Base-by-base conservation (phyloP, 2,888 invertebrate genomes). In the Phyllotreta cruciferae region DNA sequence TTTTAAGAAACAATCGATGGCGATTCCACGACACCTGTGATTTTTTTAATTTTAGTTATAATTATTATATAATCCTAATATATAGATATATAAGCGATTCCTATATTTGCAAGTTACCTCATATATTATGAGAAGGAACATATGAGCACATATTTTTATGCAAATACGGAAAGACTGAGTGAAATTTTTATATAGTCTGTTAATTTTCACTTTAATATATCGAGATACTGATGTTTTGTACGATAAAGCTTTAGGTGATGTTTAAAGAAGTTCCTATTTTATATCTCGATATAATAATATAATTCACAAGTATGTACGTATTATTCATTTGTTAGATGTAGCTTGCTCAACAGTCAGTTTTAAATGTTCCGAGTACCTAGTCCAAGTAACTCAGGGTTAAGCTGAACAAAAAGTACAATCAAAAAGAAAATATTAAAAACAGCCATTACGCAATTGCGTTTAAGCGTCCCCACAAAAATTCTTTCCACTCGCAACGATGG, bases 131-230 rank as follows among this genome's bases (percentile, higher is more conserved):
- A 75, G 69, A 69, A 61, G 80, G 78, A 75, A 77, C 78, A 79
- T 78, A 80, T 80, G 79, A 81, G 81, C 80, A 82, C 81, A 81
- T 81, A 82, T 82, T 82, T 82, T 81, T 81, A 82, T 80, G 81
- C 81, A 82, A 81, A 81, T 81, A 82, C 82, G 82, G 82, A 82
- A 83, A 83, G 83, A 83, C 83, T 83, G 83, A 83, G 82, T 82
- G 82, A 82, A 82, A 81, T 79, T 80, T 74, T 81, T 81, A 81
- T 81, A 81, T 81, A 81, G 81, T 81, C 80, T 81, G 82, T 82
- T 82, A 77, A 81, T 81, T 81, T 81, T 81, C 80, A 81, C 80
- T 78, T 75, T 76, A 73, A 75, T 78, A 79, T 79, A 80, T 80
- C 79, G 79, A 79, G 79, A 80, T 79, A 78, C 77, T 79, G 77